Evolutionary conservation across 2,113 vertebrate genomes (phyloP).

Genomic region (Colius striatus): DNA sequence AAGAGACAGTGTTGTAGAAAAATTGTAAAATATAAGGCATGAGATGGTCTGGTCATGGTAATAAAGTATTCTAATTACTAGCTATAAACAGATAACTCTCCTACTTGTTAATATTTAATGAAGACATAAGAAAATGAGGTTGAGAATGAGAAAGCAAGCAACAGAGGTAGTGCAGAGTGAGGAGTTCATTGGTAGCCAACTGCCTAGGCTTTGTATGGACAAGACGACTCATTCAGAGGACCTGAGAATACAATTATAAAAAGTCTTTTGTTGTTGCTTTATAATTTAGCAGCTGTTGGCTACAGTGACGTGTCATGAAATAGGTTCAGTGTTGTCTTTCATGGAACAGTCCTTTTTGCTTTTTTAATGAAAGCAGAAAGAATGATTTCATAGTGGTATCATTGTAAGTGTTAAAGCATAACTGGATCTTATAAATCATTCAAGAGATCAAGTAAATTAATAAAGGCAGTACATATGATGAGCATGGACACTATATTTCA

Average conservation of each 20-base stretch:
- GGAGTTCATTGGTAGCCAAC: background rate
- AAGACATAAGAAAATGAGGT: background rate
- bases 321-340: background rate
- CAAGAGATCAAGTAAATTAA: background rate
- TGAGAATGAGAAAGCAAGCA: background rate
- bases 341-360: background rate
- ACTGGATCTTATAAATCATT: background rate
- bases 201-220: background rate
- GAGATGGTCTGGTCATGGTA: background rate
- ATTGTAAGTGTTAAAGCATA: background rate
- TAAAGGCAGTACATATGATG: background rate
- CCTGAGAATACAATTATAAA: background rate
- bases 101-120: conserved; percentile 26
- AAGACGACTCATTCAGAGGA: background rate
- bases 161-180: background rate
- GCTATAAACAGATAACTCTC: background rate
- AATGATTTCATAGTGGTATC: background rate
- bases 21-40: background rate
- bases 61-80: background rate
- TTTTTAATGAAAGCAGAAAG: background rate
- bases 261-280: background rate
- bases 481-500: background rate
- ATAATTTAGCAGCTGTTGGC: background rate
- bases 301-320: background rate
- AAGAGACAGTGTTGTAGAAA: background rate